Percentiles rank a stretch among this genome's conserved stretches.
Conservation (phyloP, 2,113 vertebrate genomes). For the Leptobrachium leishanense region DNA sequence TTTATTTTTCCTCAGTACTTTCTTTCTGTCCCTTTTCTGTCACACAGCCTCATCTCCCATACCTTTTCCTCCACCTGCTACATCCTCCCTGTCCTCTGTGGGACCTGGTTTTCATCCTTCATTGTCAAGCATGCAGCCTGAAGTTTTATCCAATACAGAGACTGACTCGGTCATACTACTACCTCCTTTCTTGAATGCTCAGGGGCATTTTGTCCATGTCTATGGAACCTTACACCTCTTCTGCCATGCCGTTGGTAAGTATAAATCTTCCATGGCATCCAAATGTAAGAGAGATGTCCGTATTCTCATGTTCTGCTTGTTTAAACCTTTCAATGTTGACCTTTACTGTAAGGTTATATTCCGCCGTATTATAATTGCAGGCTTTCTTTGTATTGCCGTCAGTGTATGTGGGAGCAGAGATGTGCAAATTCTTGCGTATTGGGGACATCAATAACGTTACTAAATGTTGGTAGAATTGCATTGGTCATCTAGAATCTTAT, state of each 20-base stretch:
- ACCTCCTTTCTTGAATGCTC: constrained; percentile 91
- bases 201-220: constrained; percentile 81
- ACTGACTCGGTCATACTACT: constrained; percentile 72
- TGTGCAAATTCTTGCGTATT: no score
- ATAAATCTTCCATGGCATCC: background rate
- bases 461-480: no score
- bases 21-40: constrained; percentile 65
- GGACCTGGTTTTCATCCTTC: constrained; percentile 71
- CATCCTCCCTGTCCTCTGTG: constrained; percentile 79
- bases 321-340: no score
- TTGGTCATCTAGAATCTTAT: no score
- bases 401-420: no score
- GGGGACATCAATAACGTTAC: no score
- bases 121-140: constrained; percentile 72
- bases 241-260: constrained; percentile 95
- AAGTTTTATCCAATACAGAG: constrained; percentile 67
- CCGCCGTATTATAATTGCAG: no score
- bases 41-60: constrained; percentile 77
- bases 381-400: no score
- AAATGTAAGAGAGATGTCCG: no score
- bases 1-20: constrained; percentile 69
- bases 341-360: no score
- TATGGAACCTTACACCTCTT: constrained; percentile 85
- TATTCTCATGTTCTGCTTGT: no score
- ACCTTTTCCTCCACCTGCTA: constrained; percentile 76